phyloP scores from a whole-genome alignment of 2,888 invertebrate genomes.

The Syrista parreyssii region DNA sequence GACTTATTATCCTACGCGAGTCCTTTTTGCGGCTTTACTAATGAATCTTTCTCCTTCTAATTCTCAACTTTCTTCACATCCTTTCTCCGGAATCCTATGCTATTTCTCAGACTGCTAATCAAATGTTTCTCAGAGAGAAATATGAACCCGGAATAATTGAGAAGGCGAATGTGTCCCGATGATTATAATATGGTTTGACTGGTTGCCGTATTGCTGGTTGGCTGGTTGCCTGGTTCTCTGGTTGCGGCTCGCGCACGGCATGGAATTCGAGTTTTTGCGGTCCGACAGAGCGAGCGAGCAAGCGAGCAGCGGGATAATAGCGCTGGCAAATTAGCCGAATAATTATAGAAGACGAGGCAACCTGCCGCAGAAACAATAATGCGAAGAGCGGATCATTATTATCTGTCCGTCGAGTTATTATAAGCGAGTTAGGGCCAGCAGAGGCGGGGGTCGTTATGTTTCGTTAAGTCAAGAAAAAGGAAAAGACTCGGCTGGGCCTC shows the following conservation, averaged over 20 bases:
- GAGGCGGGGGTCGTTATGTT: slow-evolving; percentile 34
- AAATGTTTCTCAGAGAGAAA: not conserved
- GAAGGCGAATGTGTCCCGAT: not conserved
- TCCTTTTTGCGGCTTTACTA: slow-evolving; percentile 30
- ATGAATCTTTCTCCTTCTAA: slow-evolving; percentile 16
- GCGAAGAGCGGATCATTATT: slow-evolving; percentile 50
- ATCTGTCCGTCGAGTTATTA: slow-evolving; percentile 50
- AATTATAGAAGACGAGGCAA: slow-evolving; percentile 46
- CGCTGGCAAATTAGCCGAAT: slow-evolving; percentile 49
- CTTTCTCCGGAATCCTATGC: not conserved
- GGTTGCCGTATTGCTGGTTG: too few relatives aligned
- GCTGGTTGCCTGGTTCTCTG: not conserved
- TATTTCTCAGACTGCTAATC: not conserved
- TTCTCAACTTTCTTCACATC: slow-evolving; percentile 11
- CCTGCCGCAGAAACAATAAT: slow-evolving; percentile 55
- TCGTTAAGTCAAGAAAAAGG: slow-evolving; percentile 12
- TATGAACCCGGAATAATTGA: not conserved
- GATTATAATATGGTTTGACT: not conserved
- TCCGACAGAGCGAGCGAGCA: not conserved
- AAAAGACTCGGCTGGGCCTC: not conserved
- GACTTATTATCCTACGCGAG: slow-evolving; percentile 30
- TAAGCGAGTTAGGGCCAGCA: slow-evolving; percentile 51
- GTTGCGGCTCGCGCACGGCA: not conserved
- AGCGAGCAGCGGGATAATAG: slow-evolving; percentile 3
- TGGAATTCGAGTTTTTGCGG: slow-evolving; percentile 7